Percentiles rank a stretch among this genome's conserved stretches.
phyloP scores from a whole-genome alignment of 35 echinoderm and acorn worm species.

The Ophiothrix spiculata region DNA sequence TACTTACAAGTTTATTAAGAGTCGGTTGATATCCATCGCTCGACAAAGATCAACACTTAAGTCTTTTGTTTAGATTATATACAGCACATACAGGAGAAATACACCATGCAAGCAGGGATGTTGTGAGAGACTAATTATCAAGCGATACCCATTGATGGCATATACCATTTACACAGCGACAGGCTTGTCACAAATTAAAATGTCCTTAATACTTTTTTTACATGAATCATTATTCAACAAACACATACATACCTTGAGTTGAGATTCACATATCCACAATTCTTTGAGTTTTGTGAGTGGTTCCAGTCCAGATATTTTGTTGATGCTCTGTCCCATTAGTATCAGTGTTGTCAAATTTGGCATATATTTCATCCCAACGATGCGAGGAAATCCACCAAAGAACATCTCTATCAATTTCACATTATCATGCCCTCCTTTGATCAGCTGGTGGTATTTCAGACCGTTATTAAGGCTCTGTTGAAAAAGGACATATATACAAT shows the following conservation, averaged over 20 bases:
- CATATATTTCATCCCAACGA: conserved; percentile 75
- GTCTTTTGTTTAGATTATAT: too few relatives aligned
- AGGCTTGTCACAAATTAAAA: not conserved
- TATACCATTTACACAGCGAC: not conserved
- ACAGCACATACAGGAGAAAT: not conserved
- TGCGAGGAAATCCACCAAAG: conserved; percentile 75
- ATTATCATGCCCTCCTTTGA: conserved; percentile 44
- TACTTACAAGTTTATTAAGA: too few relatives aligned
- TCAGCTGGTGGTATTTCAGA: conserved; percentile 68
- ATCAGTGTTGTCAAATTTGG: conserved; percentile 73
- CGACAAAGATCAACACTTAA: too few relatives aligned
- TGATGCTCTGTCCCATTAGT: conserved; percentile 83
- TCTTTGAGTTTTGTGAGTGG: conserved; percentile 63
- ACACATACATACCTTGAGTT: conserved; percentile 73
- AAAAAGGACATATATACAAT: not conserved
- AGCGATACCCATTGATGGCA: not conserved
- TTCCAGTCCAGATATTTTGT: conserved; percentile 58
- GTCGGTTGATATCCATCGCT: too few relatives aligned
- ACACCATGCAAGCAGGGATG: not conserved
- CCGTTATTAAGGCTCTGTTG: conserved; percentile 82
- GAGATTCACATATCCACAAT: conserved; percentile 92
- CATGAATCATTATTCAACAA: not conserved
- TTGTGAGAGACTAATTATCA: too few relatives aligned
- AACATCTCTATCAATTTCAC: conserved; percentile 85
- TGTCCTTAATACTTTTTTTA: not conserved